These are phyloP conservation scores for Paracanthobrama guichenoti DNA, from an alignment of 2,113 vertebrate genomes.

Conservation along the genomic window DNA sequence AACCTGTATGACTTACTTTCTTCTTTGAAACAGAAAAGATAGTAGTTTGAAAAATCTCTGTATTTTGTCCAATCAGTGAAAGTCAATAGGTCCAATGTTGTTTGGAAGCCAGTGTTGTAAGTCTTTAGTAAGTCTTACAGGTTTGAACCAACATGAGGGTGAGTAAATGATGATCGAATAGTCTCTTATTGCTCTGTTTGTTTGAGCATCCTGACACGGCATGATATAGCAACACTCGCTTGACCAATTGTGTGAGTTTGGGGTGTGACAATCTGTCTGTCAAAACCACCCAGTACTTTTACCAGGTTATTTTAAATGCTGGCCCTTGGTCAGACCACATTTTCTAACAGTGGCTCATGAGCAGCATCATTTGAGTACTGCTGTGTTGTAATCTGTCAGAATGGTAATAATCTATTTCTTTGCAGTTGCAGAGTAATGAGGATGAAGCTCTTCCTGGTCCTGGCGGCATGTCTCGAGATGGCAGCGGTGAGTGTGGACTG, in stretches of 20 bases:
- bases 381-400: background rate
- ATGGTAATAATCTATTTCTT: background rate
- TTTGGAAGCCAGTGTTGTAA: background rate
- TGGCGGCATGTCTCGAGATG: conserved; percentile 60
- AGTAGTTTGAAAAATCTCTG: background rate
- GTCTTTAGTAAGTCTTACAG: background rate
- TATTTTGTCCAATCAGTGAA: background rate
- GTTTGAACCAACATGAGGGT: background rate
- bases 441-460: conserved; percentile 79
- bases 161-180: background rate
- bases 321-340: background rate
- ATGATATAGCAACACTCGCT: background rate
- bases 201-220: background rate
- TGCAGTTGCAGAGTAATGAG: conserved; percentile 91
- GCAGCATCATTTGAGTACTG: background rate
- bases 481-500: conserved; percentile 61
- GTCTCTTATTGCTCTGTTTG: background rate
- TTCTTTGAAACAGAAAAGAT: background rate
- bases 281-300: background rate
- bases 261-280: conserved; percentile 17
- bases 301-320: background rate
- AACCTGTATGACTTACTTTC: background rate
- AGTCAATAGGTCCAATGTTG: background rate
- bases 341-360: background rate
- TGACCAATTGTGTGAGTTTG: background rate